Conservation (phyloP, 1,140 invertebrate species). For the Drosophila guanche region DNA sequence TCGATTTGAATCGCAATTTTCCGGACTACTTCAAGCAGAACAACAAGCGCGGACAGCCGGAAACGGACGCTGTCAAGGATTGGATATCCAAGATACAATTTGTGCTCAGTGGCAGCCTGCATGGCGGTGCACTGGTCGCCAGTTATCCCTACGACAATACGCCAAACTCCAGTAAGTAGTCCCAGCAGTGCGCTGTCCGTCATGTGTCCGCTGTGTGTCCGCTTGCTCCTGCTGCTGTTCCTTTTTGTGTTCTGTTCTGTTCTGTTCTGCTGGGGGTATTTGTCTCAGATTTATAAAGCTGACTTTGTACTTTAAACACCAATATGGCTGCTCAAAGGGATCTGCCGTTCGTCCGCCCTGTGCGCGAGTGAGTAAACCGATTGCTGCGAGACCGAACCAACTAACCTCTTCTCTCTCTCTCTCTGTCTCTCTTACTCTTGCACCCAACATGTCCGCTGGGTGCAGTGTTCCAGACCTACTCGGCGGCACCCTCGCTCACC, state of each 20-base stretch:
- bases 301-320: constrained; percentile 62
- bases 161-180: constrained; percentile 93
- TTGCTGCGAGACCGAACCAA: constrained; percentile 17
- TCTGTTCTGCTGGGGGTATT: too few relatives aligned
- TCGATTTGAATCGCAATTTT: constrained; percentile 96
- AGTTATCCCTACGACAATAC: constrained; percentile 97
- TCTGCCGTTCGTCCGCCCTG: constrained; percentile 91
- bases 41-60: constrained; percentile 93
- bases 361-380: constrained; percentile 88
- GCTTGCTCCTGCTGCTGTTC: too few relatives aligned
- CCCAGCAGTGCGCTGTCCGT: constrained; percentile 2
- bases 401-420: constrained; percentile 41
- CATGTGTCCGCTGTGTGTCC: too few relatives aligned
- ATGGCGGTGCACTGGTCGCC: constrained; percentile 95
- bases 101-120: constrained; percentile 94
- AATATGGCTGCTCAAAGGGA: constrained; percentile 87
- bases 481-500: constrained; percentile 90
- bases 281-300: constrained; percentile 63
- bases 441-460: constrained; percentile 85
- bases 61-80: constrained; percentile 97
- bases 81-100: constrained; percentile 97
- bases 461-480: constrained; percentile 91
- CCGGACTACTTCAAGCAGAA: constrained; percentile 96
- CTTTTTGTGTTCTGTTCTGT: not conserved
- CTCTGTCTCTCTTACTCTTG: not conserved